Percentiles rank a stretch among this genome's conserved stretches.
These are phyloP conservation scores for Paramisgurnus dabryanus DNA, from an alignment of 2,113 vertebrate species.

Conservation along the genomic window DNA sequence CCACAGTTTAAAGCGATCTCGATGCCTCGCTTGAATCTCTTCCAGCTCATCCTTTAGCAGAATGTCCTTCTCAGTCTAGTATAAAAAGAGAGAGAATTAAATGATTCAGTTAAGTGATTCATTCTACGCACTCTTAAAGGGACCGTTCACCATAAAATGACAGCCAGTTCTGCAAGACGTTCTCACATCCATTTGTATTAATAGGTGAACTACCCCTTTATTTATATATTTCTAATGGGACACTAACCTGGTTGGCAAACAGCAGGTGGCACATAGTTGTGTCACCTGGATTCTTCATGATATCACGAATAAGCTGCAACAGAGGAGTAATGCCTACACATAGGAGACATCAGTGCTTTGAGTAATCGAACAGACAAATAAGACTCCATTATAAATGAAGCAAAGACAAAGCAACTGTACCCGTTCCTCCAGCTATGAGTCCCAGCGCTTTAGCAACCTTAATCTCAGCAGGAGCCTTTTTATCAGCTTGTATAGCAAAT, in stretches of 20 bases:
- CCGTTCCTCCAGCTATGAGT: constrained; percentile 79
- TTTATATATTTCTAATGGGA: background rate
- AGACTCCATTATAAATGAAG: background rate
- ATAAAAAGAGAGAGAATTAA: background rate
- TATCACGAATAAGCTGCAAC: constrained; percentile 72
- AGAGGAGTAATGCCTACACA: constrained; percentile 75
- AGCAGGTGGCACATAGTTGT: constrained; percentile 72
- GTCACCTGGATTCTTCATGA: constrained; percentile 73
- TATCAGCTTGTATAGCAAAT: constrained; percentile 73
- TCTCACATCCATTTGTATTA: no score
- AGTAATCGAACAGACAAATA: background rate
- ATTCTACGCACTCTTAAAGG: background rate
- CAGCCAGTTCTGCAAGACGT: no score
- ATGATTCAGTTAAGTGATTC: background rate
- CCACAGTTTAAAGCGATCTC: constrained; percentile 74
- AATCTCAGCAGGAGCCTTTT: constrained; percentile 68
- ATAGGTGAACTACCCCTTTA: no score
- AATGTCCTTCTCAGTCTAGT: constrained; percentile 75
- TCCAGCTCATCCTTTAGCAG: constrained; percentile 74
- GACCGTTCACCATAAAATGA: no score
- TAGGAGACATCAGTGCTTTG: background rate
- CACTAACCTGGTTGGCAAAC: constrained; percentile 77
- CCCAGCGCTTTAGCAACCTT: constrained; percentile 64
- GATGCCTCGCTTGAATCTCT: constrained; percentile 69
- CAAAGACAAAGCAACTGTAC: constrained; percentile 49